These are phyloP conservation scores for Odontothrips loti DNA, from an alignment of 2,888 invertebrate species.

Conservation along the genomic window DNA sequence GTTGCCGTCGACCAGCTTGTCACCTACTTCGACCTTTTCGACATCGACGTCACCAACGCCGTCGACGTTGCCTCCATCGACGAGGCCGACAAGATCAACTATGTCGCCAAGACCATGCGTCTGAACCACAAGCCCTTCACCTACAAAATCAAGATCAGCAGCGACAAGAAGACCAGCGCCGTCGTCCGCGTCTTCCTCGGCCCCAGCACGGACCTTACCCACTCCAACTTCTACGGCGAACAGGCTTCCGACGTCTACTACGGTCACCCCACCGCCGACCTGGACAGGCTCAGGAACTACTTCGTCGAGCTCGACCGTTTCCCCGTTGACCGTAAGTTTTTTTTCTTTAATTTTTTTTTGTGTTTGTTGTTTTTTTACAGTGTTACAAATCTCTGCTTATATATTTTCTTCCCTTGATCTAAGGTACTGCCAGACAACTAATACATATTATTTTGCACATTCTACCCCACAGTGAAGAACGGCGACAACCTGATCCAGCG, in stretches of 20 bases:
- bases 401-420: too few relatives aligned
- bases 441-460: constrained; percentile 1
- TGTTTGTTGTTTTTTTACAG: neutral
- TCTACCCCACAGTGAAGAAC: constrained; percentile 47
- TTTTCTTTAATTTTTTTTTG: neutral
- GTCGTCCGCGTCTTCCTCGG: constrained; percentile 65
- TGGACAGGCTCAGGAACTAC: constrained; percentile 49
- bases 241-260: constrained; percentile 35
- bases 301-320: constrained; percentile 64
- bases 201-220: constrained; percentile 62
- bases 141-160: constrained; percentile 53
- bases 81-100: constrained; percentile 36
- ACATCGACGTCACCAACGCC: constrained; percentile 61
- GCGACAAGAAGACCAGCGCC: constrained; percentile 55
- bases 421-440: too few relatives aligned
- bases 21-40: constrained; percentile 66
- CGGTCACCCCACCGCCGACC: constrained; percentile 33
- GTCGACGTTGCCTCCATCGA: constrained; percentile 42
- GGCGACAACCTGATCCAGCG: constrained; percentile 66
- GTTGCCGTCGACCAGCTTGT: constrained; percentile 60
- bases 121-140: constrained; percentile 63
- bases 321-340: constrained; percentile 49
- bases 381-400: too few relatives aligned
- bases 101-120: constrained; percentile 55
- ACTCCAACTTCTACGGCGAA: constrained; percentile 47